Evolutionary conservation across 2,888 invertebrate species (phyloP).

Genomic region (Lydus trimaculatus): DNA sequence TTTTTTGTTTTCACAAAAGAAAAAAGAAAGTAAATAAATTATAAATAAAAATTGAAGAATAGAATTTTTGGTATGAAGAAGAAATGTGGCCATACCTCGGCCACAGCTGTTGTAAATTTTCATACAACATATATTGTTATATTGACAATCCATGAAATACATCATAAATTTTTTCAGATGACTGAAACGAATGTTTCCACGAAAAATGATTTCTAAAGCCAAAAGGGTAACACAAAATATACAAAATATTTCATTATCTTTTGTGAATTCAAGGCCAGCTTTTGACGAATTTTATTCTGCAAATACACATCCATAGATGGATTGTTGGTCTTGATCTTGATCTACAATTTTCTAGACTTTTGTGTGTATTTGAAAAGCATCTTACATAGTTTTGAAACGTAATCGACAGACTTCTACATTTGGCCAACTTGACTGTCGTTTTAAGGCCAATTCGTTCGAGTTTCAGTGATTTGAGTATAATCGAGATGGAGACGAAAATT

Average conservation of each 20-base stretch:
- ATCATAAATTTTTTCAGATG: neutral
- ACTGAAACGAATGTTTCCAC: neutral
- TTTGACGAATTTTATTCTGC: neutral
- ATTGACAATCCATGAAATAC: conserved; percentile 3
- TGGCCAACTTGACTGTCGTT: no score
- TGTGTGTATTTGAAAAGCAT: no score
- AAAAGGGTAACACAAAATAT: conserved; percentile 1
- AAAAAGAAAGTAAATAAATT: neutral
- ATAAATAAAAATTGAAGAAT: neutral
- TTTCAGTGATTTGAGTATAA: no score
- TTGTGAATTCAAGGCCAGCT: neutral
- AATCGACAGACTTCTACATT: no score
- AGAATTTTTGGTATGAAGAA: neutral
- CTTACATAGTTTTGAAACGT: no score
- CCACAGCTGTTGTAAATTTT: conserved; percentile 1
- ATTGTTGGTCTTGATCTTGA: neutral
- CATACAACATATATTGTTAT: neutral
- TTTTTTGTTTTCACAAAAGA: no score
- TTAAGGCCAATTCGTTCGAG: no score
- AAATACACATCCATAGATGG: neutral
- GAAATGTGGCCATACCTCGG: neutral
- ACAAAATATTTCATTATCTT: neutral
- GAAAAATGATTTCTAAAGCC: neutral
- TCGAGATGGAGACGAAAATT: no score
- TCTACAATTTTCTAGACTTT: no score